phyloP scores from a whole-genome alignment of 1,140 invertebrate species.

The Brachionus plicatilis region DNA sequence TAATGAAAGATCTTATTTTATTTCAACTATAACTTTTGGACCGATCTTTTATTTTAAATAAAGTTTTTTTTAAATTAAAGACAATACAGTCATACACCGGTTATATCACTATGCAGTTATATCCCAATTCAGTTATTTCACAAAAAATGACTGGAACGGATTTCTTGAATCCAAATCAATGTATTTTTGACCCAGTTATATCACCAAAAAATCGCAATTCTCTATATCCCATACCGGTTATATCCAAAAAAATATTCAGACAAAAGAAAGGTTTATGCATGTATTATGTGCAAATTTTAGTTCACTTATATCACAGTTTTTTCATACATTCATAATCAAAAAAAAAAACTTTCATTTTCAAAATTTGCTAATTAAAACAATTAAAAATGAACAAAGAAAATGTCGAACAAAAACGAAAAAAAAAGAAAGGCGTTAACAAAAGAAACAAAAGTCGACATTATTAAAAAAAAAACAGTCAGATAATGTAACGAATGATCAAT shows the following conservation, averaged over 20 bases:
- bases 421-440: background rate
- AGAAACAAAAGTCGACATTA: background rate
- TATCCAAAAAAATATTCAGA: too few relatives aligned
- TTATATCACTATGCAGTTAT: too few relatives aligned
- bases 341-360: background rate
- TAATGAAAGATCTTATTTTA: too few relatives aligned
- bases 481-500: background rate
- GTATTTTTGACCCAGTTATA: background rate
- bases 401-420: background rate
- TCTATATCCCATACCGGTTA: slow-evolving; percentile 3
- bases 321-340: too few relatives aligned
- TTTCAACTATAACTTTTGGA: too few relatives aligned
- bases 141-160: too few relatives aligned
- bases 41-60: too few relatives aligned
- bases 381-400: slow-evolving; percentile 7
- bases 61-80: too few relatives aligned
- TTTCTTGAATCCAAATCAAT: background rate
- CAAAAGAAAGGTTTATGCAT: too few relatives aligned
- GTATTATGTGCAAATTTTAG: too few relatives aligned
- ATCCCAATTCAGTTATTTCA: slow-evolving; percentile 10
- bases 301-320: too few relatives aligned
- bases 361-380: background rate
- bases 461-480: background rate
- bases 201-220: background rate
- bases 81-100: too few relatives aligned